Conservation (phyloP, 2,113 vertebrate genomes). For the Etheostoma spectabile region DNA sequence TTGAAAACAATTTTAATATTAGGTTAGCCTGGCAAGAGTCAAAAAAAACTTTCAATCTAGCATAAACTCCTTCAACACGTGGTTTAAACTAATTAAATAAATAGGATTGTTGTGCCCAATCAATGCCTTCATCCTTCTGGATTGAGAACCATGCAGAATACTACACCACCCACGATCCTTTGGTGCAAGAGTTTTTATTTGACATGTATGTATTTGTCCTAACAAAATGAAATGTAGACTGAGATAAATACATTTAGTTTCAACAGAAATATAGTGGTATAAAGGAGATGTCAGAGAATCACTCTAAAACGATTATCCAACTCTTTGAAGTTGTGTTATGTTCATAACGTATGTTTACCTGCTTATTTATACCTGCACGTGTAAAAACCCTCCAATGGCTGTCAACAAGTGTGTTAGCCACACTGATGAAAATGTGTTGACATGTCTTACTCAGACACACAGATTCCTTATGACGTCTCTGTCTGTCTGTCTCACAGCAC, state of each 20-base stretch:
- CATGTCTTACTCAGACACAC: constrained; percentile 46
- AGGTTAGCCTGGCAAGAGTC: not conserved
- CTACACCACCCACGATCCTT: not conserved
- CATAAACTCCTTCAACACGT: not conserved
- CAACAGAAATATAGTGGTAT: not conserved
- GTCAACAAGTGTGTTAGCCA: constrained; percentile 17
- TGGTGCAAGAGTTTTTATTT: constrained; percentile 1
- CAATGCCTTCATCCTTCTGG: not conserved
- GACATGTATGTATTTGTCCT: not conserved
- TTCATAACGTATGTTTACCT: not conserved
- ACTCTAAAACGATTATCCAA: not conserved
- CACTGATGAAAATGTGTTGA: constrained; percentile 75
- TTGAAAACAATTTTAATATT: constrained; percentile 11
- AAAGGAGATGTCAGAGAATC: not conserved
- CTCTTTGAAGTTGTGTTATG: not conserved
- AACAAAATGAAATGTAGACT: not conserved
- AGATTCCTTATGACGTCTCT: constrained; percentile 47
- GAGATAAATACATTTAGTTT: not conserved
- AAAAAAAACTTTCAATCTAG: not conserved
- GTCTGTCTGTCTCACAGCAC: not conserved
- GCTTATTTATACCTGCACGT: constrained; percentile 36
- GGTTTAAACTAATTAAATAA: not conserved
- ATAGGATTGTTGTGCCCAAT: not conserved
- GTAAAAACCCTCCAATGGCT: constrained; percentile 28
- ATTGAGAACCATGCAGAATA: not conserved